A percentile compares a stretch with the other conserved stretches of the same genome.
Conservation (phyloP, 2,797 vertebrate species). For the Diplodus puntazzo region DNA sequence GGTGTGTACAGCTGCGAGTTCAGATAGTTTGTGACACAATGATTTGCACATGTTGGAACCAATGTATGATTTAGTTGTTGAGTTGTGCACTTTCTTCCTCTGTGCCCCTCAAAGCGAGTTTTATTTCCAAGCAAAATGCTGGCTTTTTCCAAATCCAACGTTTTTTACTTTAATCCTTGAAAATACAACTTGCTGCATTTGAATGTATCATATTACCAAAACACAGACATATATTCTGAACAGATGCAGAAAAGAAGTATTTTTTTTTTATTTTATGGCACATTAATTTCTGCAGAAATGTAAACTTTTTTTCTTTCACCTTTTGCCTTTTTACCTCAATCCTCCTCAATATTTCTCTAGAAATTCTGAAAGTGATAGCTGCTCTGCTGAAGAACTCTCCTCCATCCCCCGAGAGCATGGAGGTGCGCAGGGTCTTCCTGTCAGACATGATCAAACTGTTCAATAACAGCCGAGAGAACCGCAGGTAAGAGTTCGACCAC, state of each 20-base stretch:
- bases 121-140: conserved; percentile 20
- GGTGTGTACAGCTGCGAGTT: conserved; percentile 61
- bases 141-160: conserved; percentile 25
- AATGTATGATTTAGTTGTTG: conserved; percentile 62
- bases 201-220: conserved; percentile 21
- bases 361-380: conserved; percentile 97
- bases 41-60: conserved; percentile 75
- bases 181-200: conserved; percentile 13
- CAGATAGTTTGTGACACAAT: conserved; percentile 71
- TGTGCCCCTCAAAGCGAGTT: conserved; percentile 14
- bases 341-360: conserved; percentile 77
- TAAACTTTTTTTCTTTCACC: conserved; percentile 7
- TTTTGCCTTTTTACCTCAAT: neutral
- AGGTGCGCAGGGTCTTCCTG: conserved; percentile 94
- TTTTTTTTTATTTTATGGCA: conserved; percentile 10
- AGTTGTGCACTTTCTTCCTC: conserved; percentile 44
- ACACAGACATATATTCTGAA: neutral
- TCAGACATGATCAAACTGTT: conserved; percentile 99
- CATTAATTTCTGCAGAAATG: neutral
- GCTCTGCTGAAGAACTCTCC: conserved; percentile 91
- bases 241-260: neutral
- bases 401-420: conserved; percentile 90
- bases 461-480: conserved; percentile 98
- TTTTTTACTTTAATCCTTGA: conserved; percentile 32
- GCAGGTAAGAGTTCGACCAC: conserved; percentile 86